A percentile compares a stretch with the other conserved stretches of the same genome.
These are phyloP conservation scores for Chaetura pelagica DNA, from an alignment of 2,113 vertebrate species.

Conservation along the genomic window DNA sequence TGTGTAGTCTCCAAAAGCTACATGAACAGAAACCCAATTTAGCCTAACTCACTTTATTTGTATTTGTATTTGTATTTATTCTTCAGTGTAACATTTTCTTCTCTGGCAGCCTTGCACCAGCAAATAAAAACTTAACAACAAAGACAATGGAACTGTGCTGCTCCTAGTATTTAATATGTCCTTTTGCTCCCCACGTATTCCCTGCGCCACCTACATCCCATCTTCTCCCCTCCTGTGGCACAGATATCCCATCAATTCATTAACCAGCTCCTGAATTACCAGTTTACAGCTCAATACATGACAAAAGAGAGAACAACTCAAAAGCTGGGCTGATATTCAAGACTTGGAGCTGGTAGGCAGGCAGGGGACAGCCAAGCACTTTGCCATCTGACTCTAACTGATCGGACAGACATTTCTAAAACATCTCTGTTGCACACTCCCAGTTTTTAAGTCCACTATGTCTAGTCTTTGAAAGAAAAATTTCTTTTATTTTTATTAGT, in stretches of 20 bases:
- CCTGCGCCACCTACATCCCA: not conserved
- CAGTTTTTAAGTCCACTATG: constrained; percentile 21
- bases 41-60: not conserved
- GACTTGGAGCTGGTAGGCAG: not conserved
- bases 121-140: not conserved
- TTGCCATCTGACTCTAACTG: not conserved
- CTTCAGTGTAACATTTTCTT: not conserved
- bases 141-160: not conserved
- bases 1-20: not conserved
- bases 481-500: constrained; percentile 63
- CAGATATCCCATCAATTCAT: not conserved
- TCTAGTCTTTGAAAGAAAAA: constrained; percentile 64
- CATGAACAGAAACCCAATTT: not conserved
- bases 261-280: not conserved
- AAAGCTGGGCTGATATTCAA: not conserved
- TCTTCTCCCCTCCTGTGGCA: not conserved
- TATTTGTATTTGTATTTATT: no score
- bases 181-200: not conserved
- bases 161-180: not conserved
- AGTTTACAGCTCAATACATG: not conserved
- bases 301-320: not conserved
- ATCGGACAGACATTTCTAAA: not conserved
- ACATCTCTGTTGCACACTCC: not conserved
- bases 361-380: not conserved
- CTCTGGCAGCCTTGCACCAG: not conserved